phyloP scores from a whole-genome alignment of 2,797 vertebrate genomes.

The Chelon auratus region DNA sequence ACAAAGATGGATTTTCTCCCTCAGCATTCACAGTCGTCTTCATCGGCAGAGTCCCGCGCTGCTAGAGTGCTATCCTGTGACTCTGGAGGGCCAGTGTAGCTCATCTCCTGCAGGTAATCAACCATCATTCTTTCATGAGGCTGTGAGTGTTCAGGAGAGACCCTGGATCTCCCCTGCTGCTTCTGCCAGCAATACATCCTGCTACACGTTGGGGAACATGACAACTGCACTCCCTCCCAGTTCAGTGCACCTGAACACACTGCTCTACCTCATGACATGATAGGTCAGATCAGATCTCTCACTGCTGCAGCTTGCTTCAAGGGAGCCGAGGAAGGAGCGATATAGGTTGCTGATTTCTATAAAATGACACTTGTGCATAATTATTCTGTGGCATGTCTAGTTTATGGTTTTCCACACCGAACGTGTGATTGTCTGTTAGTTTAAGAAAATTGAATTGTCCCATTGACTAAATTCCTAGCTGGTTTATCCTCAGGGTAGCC shows the following conservation, averaged over 20 bases:
- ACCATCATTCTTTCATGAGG: constrained; percentile 84
- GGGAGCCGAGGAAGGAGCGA: constrained; percentile 12
- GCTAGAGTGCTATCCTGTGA: constrained; percentile 57
- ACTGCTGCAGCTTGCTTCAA: constrained; percentile 27
- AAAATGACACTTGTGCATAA: constrained; percentile 18
- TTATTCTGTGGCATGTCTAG: not conserved
- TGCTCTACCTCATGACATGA: constrained; percentile 68
- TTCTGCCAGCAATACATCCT: constrained; percentile 77
- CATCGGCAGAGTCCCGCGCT: constrained; percentile 22
- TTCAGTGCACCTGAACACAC: constrained; percentile 74
- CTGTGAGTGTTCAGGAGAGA: constrained; percentile 81
- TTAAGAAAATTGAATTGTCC: not conserved
- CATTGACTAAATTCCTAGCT: not conserved
- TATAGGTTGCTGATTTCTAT: constrained; percentile 33
- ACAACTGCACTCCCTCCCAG: constrained; percentile 76
- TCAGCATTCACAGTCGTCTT: constrained; percentile 38
- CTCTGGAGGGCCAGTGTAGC: constrained; percentile 64
- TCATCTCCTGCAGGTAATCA: constrained; percentile 85
- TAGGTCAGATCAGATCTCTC: constrained; percentile 60
- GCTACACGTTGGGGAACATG: constrained; percentile 82
- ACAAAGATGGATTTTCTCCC: constrained; percentile 22
- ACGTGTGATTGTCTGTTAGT: not conserved
- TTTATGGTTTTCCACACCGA: not conserved
- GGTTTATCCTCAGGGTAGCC: not conserved
- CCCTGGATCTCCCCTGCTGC: constrained; percentile 67